These are phyloP conservation scores for Cabera pusaria DNA, from an alignment of 2,888 invertebrate species.

Conservation along the genomic window DNA sequence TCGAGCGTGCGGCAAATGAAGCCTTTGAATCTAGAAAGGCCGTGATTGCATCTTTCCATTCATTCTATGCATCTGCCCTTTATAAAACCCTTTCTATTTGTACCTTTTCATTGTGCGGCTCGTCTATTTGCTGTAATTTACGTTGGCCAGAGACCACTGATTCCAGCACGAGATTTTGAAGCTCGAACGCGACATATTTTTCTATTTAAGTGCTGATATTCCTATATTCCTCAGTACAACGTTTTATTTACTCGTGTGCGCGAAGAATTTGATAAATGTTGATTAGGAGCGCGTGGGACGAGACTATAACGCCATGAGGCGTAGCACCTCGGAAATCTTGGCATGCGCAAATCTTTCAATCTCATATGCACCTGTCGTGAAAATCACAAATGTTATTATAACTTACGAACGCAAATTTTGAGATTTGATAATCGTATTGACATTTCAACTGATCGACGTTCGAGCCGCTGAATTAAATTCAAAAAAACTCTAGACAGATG, in stretches of 20 bases:
- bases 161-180: slow-evolving; percentile 8
- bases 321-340: too few species aligned
- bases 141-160: slow-evolving; percentile 7
- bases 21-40: slow-evolving; percentile 38
- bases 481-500: too few species aligned
- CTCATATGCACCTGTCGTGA: too few species aligned
- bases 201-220: too few species aligned
- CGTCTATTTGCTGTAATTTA: slow-evolving; percentile 24
- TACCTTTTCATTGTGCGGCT: slow-evolving; percentile 29
- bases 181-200: slow-evolving; percentile 3
- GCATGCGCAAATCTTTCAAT: too few species aligned
- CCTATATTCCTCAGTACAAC: too few species aligned
- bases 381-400: too few species aligned
- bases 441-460: too few species aligned
- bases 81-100: slow-evolving; percentile 35
- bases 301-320: neutral
- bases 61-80: slow-evolving; percentile 35
- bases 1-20: slow-evolving; percentile 32
- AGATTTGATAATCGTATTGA: too few species aligned
- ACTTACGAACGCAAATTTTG: too few species aligned
- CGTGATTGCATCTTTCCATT: slow-evolving; percentile 35
- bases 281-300: neutral
- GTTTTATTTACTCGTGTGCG: too few species aligned
- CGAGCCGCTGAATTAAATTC: too few species aligned
- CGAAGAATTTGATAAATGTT: neutral